A percentile compares a stretch with the other conserved stretches of the same genome.
These are phyloP conservation scores for Leucosticte australis DNA, from an alignment of 2,113 vertebrate genomes.

Conservation along the genomic window DNA sequence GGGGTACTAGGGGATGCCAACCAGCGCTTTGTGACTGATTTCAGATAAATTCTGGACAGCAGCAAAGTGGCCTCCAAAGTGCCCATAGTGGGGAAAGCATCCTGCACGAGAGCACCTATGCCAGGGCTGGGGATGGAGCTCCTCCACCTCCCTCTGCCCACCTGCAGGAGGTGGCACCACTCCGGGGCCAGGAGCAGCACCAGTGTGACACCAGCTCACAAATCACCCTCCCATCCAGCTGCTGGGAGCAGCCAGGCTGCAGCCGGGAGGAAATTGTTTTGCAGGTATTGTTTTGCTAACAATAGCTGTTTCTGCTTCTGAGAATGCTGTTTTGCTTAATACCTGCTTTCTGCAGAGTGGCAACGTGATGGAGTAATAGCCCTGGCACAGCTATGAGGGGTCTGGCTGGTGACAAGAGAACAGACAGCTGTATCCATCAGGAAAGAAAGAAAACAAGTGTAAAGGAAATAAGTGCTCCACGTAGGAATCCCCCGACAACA, in stretches of 20 bases:
- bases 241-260: constrained; percentile 27
- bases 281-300: constrained; percentile 73
- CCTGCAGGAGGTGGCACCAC: not conserved
- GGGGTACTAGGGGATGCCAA: not conserved
- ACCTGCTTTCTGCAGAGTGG: constrained; percentile 64
- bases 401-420: constrained; percentile 52
- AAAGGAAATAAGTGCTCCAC: constrained; percentile 56
- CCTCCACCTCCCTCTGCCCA: not conserved
- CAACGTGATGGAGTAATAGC: constrained; percentile 64
- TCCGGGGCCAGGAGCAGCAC: not conserved
- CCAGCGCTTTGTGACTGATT: not conserved
- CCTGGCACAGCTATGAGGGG: constrained; percentile 45
- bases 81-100: not conserved
- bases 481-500: constrained; percentile 30
- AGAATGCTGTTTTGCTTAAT: constrained; percentile 71
- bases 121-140: not conserved
- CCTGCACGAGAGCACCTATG: fast-evolving
- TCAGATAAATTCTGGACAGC: not conserved
- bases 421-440: constrained; percentile 60
- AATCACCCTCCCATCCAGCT: not conserved
- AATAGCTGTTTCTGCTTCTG: constrained; percentile 63
- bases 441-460: constrained; percentile 33
- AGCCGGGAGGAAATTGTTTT: constrained; percentile 56
- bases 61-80: not conserved
- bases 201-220: constrained; percentile 1